Evolutionary conservation across 2,888 invertebrate genomes (phyloP), one percentile per base, ranked within the genome.

Genomic region (Mycalesis mineus): DNA sequence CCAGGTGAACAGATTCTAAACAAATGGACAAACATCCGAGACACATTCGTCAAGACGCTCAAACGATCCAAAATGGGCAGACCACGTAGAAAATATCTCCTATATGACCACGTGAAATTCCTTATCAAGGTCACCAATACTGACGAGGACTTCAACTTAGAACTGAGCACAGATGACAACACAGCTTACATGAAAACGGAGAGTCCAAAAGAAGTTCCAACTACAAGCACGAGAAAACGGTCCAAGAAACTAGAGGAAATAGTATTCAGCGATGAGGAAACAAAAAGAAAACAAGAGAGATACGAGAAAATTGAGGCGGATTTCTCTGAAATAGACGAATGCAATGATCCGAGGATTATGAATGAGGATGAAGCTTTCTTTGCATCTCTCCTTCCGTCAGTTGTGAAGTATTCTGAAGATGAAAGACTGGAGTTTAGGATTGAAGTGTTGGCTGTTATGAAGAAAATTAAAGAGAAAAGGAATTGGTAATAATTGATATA

Each of bases 321-420:
- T 63, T 78, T 79, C 42, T 70, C 78, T 0, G 80, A 77, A 59
- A 67, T 81, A 0, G 78, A 78, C 2, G 78, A 77, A 5, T 60
- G 63, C 0, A 73, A 70, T 54, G 86, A 88, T 54, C 78, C 81
- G 0, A 73, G 88, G 31, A 67, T 89, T 0, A 88, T 89, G 88
- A 88, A 89, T 55, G 89, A 89, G 60, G 88, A 89, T 58, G 89
- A 89, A 58, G 88, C 88, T 0, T 89, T 89, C 61, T 89, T 89
- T 51, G 88, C 88, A 0, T 88, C 89, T 0, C 65, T 89, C 1
- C 63, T 89, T 22, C 89, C 88, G 0, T 78, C 85, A 0, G 73
- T 88, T 0, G 88, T 88, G 0, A 86, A 77, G 60, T 88, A 88
- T 61, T 77, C 67, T 56, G 86, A 87, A 60, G 85, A 87, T 56